phyloP scores from a whole-genome alignment of 2,113 vertebrate species.

The Merops nubicus region DNA sequence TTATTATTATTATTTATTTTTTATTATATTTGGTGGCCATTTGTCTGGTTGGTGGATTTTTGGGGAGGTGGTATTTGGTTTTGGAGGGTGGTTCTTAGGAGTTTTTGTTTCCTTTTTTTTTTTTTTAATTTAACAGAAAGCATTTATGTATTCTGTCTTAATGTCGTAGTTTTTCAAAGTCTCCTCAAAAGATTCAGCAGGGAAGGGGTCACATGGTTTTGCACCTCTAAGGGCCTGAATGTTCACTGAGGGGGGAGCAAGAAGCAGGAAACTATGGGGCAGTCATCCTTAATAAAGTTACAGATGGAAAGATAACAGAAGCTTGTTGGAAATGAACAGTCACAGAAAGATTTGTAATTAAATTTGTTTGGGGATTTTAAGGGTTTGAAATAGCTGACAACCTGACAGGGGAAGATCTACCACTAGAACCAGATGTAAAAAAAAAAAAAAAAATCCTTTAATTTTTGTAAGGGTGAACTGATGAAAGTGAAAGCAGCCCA shows the following conservation, averaged over 20 bases:
- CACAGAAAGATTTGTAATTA: conserved; percentile 2
- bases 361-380: conserved; percentile 19
- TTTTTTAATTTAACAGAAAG: background rate
- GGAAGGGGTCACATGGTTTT: background rate
- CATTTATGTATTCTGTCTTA: background rate
- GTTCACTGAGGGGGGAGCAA: background rate
- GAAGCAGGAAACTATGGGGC: background rate
- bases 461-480: background rate
- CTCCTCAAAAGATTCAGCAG: background rate
- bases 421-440: background rate
- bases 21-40: background rate
- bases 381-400: background rate
- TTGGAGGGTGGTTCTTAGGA: too few species aligned
- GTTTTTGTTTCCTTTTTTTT: too few species aligned
- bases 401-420: background rate
- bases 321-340: background rate
- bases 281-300: background rate
- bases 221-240: background rate
- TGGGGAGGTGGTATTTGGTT: too few species aligned
- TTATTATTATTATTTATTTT: too few species aligned
- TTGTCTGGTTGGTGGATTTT: background rate
- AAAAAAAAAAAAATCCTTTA: too few species aligned
- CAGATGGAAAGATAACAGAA: background rate
- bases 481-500: background rate
- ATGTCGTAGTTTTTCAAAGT: background rate